Base-by-base conservation (phyloP, 2,797 vertebrate genomes). In the Neoniphon sammara region DNA sequence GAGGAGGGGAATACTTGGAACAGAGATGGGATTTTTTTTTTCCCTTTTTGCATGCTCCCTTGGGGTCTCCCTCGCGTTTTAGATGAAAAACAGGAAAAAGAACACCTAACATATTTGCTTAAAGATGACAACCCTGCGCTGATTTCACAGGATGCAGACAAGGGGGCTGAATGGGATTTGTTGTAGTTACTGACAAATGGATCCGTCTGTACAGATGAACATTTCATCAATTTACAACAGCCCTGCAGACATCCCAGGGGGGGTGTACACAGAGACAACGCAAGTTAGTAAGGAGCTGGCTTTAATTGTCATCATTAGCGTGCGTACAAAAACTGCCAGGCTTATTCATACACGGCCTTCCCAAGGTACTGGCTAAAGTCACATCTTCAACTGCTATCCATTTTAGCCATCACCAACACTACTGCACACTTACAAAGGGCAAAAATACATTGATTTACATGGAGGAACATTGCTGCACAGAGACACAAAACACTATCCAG, bases 71-170 rank as follows among this genome's bases (percentile, higher is more conserved):
- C 94, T 95, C 88, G 90, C 93, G 89, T 90, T 96, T 96, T 94
- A 94, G 94, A 95, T 95, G 94, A 96, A 96, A 96, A 95, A 93
- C 94, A 94, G 93, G 92, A 95, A 94, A 96, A 95, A 96, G 95
- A 94, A 95, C 96, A 96, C 96, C 98, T 97, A 97, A 97, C 96
- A 96, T 98, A 96, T 97, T 97, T 97, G 95, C 95, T 96, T 96
- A 95, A 96, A 96, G 94, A 96, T 95, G 95, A 96, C 95, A 97
- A 95, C 94, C 95, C 94, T 91, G 94, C 93, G 93, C 96, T 96
- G 95, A 96, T 97, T 96, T 96, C 91, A 92, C 94, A 61, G 59
- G 61, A 95, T 94, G 91, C 89, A 95, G 94, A 92, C 92, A 94
- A 93, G 93, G 91, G 93, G 75, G 58, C 94, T 95, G 94, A 93